A percentile compares a stretch with the other conserved stretches of the same genome.
phyloP scores from a whole-genome alignment of 1,140 invertebrate species.

The Conus betulinus region DNA sequence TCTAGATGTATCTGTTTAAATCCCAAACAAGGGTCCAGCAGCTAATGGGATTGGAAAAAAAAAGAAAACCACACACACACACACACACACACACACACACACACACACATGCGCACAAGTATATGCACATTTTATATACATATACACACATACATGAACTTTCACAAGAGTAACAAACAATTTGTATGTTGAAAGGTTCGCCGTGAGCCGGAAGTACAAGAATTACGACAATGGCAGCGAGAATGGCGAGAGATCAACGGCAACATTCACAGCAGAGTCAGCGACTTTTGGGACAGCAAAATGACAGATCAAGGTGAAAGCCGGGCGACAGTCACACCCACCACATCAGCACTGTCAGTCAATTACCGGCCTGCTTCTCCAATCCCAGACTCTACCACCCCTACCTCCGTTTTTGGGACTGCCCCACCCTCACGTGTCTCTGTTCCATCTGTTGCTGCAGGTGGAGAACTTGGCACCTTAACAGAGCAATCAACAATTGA shows the following conservation, averaged over 20 bases:
- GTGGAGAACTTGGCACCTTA: not conserved
- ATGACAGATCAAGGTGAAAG: conserved; percentile 62
- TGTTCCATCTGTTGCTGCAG: not conserved
- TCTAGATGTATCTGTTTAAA: too few relatives aligned
- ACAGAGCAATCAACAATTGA: not conserved
- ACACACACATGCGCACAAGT: too few relatives aligned
- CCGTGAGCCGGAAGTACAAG: conserved; percentile 71
- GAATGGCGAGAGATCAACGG: conserved; percentile 73
- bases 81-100: too few relatives aligned
- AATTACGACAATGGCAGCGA: conserved; percentile 74
- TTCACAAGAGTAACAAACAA: not conserved
- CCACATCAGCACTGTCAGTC: not conserved
- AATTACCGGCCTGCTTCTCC: conserved; percentile 15
- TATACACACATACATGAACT: too few relatives aligned
- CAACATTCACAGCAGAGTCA: conserved; percentile 67
- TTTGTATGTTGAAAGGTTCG: conserved; percentile 62
- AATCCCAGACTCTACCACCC: conserved; percentile 20
- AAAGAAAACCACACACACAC: too few relatives aligned
- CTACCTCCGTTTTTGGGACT: conserved; percentile 15
- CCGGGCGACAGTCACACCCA: not conserved
- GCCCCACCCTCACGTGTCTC: conserved; percentile 25
- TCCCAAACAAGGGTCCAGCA: too few relatives aligned
- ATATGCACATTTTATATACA: too few relatives aligned
- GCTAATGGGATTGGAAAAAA: too few relatives aligned
- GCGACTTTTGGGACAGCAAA: conserved; percentile 72